These are phyloP conservation scores for Enteromius unitaeniatus DNA, from an alignment of 2,797 vertebrate genomes.

Conservation along the genomic window DNA sequence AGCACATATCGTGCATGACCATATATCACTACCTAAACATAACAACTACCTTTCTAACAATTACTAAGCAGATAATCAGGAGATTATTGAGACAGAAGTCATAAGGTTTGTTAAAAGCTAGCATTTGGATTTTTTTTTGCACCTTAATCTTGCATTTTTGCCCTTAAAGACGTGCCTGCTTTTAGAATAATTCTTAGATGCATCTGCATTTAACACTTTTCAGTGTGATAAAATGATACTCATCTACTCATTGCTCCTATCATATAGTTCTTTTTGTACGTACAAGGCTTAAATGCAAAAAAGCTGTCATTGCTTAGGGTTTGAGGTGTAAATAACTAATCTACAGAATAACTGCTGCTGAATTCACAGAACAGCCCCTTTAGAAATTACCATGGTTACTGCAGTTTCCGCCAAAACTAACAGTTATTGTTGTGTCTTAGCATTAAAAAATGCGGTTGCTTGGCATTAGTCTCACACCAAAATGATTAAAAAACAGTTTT, in stretches of 20 bases:
- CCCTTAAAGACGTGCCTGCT: neutral
- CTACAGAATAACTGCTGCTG: constrained; percentile 1
- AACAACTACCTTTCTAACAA: neutral
- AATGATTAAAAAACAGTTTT: neutral
- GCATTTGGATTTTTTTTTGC: neutral
- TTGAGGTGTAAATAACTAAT: constrained; percentile 33
- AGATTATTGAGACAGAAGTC: neutral
- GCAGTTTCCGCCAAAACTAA: neutral
- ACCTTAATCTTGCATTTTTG: neutral
- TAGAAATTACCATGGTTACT: neutral
- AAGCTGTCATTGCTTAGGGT: neutral
- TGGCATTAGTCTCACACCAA: neutral
- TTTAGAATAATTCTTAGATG: neutral
- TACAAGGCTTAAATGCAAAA: constrained; percentile 1
- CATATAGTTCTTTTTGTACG: constrained; percentile 11
- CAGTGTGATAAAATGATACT: neutral
- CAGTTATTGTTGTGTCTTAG: neutral
- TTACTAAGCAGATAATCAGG: neutral
- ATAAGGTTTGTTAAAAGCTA: neutral
- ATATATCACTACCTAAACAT: neutral
- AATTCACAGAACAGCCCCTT: constrained; percentile 25
- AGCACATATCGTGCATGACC: neutral
- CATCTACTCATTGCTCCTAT: neutral
- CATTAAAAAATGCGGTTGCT: neutral
- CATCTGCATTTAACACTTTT: neutral